Evolutionary conservation across 2,797 vertebrate genomes (phyloP), one percentile per base, ranked within the genome.

Genomic region (Sciaenops ocellatus): DNA sequence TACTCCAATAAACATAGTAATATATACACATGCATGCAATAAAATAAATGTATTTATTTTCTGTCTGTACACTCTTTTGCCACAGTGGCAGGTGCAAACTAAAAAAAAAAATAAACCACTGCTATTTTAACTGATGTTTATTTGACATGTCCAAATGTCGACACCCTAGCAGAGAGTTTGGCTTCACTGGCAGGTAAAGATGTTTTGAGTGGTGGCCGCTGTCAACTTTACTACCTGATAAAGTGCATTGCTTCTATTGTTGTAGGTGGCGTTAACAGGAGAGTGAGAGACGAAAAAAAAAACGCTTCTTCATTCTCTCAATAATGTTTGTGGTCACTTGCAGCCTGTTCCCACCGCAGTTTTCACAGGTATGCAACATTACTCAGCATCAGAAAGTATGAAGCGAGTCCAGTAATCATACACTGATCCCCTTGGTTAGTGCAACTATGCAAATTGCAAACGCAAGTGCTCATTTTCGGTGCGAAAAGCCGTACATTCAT

Each of bases 381-480:
- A 57, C 57, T 77, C 48, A 47, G 17, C 38, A 52, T 52, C 9
- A 47, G 17, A 63, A 57, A 71, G n/a, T 28, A 34, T 44, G 2
- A 75, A 26, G 48, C 57, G n/a, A 78, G 52, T 63, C 1, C 17
- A 70, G 38, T 72, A 73, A 73, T 81, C 50, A 84, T 6, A 79
- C 64, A 59, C 38, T 73, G 34, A 48, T 66, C 54, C 54, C 11
- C 72, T 46, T 62, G 52, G 30, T 12, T 28, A n/a, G 26, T 56
- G 34, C 50, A 79, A 66, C 47, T 48, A 82, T 79, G 63, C 64
- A 73, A 84, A 86, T 70, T 41, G 42, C 47, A 68, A 47, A 73
- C 6, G 2, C 18, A 34, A 57, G 63, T 63, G 44, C 22, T 70
- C 60, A 69, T 67, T 77, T 76, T 38, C 20, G 12, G 30, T 24